Conservation (phyloP, 2,113 vertebrate species). For the Rynchops niger region DNA sequence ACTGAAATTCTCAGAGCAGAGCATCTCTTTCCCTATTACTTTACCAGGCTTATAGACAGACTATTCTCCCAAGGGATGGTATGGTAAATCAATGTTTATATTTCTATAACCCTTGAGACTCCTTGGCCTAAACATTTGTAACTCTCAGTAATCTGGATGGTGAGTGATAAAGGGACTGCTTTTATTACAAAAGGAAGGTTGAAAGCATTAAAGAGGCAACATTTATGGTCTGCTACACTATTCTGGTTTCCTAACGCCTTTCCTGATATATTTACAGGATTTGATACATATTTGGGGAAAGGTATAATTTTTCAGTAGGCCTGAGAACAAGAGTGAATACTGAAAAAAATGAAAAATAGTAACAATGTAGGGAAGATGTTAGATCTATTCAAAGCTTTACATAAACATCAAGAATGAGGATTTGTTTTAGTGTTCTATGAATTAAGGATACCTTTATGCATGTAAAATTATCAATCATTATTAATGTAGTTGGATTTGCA, state of each 20-base stretch:
- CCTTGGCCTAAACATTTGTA: conserved; percentile 45
- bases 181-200: neutral
- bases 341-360: neutral
- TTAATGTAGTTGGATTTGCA: neutral
- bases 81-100: conserved; percentile 55
- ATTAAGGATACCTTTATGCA: neutral
- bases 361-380: neutral
- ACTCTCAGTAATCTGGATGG: conserved; percentile 6
- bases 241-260: neutral
- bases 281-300: rapidly evolving
- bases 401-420: neutral
- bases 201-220: neutral
- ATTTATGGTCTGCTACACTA: neutral
- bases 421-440: neutral
- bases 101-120: conserved; percentile 50
- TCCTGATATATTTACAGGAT: neutral
- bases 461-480: neutral
- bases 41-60: neutral
- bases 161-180: conserved; percentile 10
- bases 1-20: conserved; percentile 11
- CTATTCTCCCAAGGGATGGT: neutral
- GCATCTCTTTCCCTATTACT: neutral
- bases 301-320: neutral
- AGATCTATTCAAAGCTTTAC: neutral
- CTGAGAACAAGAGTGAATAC: neutral